A percentile compares a stretch with the other conserved stretches of the same genome.
phyloP scores from a whole-genome alignment of 2,888 invertebrate species.

The Agrotis segetum region DNA sequence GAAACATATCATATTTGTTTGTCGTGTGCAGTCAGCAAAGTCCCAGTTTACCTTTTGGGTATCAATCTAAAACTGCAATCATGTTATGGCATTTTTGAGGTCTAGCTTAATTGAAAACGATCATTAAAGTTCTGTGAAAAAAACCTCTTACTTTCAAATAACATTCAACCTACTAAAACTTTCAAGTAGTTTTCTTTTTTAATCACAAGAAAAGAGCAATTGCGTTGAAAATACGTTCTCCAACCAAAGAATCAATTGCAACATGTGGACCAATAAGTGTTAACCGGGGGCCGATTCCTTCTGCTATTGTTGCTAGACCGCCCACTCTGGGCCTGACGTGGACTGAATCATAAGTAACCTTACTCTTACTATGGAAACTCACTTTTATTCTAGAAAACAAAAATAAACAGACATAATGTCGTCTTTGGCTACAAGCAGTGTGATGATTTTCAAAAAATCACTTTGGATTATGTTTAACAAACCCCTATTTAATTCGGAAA shows the following conservation, averaged over 20 bases:
- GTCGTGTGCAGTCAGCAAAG: too few relatives aligned
- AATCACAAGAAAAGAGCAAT: slow-evolving; percentile 59
- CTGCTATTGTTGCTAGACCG: slow-evolving; percentile 79
- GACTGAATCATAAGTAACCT: slow-evolving; percentile 79
- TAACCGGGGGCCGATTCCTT: slow-evolving; percentile 83
- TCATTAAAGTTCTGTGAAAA: too few relatives aligned
- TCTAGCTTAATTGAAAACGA: too few relatives aligned
- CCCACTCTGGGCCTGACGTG: slow-evolving; percentile 78
- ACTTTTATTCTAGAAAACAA: neutral
- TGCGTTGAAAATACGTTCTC: slow-evolving; percentile 53
- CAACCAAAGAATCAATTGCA: slow-evolving; percentile 81
- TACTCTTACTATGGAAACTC: slow-evolving; percentile 67
- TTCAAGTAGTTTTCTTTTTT: slow-evolving; percentile 57
- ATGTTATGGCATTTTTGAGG: too few relatives aligned
- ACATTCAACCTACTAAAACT: slow-evolving; percentile 12
- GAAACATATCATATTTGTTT: too few relatives aligned
- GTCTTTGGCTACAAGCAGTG: too few relatives aligned
- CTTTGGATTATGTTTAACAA: too few relatives aligned
- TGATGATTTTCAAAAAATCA: too few relatives aligned
- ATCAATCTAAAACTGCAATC: too few relatives aligned
- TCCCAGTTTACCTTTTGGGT: too few relatives aligned
- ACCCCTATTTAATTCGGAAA: too few relatives aligned
- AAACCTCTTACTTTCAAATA: neutral
- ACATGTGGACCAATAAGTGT: slow-evolving; percentile 86
- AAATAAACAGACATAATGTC: neutral